phyloP scores from a whole-genome alignment of 2,113 vertebrate genomes.

The cattle (Bos taurus) region ARS-UCD2.0 NC_037330.1:118675501-118676000 shows the following conservation, averaged over 20 bases:
- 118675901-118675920: neutral
- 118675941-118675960: no score
- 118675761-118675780: neutral
- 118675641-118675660: neutral
- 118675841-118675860: neutral
- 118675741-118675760: neutral
- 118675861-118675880: accelerated
- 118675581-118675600: neutral
- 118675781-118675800: accelerated
- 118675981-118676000: accelerated
- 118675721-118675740: neutral
- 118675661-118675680: neutral
- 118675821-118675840: neutral
- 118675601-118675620: neutral
- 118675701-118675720: neutral
- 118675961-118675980: neutral
- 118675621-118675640: accelerated
- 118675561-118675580: neutral
- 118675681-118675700: neutral
- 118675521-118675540: neutral
- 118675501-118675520: accelerated
- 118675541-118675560: accelerated
- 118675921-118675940: accelerated
- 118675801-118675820: neutral
- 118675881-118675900: accelerated